Base-by-base conservation (phyloP, 2,113 vertebrate genomes). In the Gobius niger region DNA sequence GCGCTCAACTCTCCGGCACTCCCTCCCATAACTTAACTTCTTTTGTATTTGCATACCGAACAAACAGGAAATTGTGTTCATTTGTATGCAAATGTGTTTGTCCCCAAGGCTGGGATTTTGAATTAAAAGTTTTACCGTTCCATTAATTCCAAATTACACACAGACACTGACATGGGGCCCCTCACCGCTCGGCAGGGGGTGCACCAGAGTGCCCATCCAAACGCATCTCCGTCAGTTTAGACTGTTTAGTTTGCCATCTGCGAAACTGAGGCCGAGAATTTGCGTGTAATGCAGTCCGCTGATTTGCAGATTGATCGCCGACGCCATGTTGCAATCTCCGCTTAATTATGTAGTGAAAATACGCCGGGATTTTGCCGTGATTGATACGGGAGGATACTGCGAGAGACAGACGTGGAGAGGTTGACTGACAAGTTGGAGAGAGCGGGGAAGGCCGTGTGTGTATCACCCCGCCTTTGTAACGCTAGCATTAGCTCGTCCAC, bases 51-150 rank as follows among this genome's bases (percentile, higher is more conserved):
- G 92, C 91, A 91, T 90, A 88, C 73, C 72, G 73, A 92, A 93
- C 93, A 93, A 92, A 93, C 89, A 92, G 91, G 88, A 93, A 93
- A 92, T 92, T 88, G 90, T 92, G 89, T 92, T 92, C 88, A 93
- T 93, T 93, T 93, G 91, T 92, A 93, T 93, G 93, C 92, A 93
- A 93, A 93, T 92, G 93, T 82, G 75, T 90, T 86, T 87, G 89
- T 93, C 91, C 91, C 90, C 82, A 84, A 92, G 92, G 91, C 90
- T 87, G 86, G 82, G 82, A 85, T 90, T 91, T 90, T 89, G 89
- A 93, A 93, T 92, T 92, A 91, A 92, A 93, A 92, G 89, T 93
- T 92, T 91, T 91, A 91, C 84, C 89, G 79, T 90, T 87, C 88
- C 89, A 91, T 92, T 93, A 91, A 93, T 93, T 91, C 88, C 85